Evolutionary conservation across 2,797 vertebrate species (phyloP), one percentile per base, ranked within the genome.

Genomic region (Stomatorhinus walkeri): DNA sequence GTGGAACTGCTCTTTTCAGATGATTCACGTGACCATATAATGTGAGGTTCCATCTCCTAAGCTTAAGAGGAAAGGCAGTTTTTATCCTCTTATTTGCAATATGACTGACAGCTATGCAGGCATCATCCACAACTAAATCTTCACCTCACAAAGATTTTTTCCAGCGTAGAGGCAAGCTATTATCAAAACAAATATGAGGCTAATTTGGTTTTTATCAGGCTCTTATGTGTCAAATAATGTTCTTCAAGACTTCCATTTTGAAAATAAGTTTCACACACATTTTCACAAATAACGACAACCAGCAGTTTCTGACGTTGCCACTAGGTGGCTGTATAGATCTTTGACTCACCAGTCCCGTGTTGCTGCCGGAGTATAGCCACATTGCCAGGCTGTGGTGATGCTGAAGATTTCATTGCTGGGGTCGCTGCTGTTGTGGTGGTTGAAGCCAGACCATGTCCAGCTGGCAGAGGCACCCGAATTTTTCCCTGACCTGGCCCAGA

Each of bases 311-410:
- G 40, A 59, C 87, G 68, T 1, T 8, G 54, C 89, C 92, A 91
- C 91, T 87, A 88, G 91, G 91, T 91, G 93, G 87, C 93, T 92
- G 93, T 94, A 92, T 92, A 89, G 90, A 24, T 90, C 93, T 92
- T 88, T 88, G 9, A 94, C 96, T 96, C 94, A 98, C 97, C 97
- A 28, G 96, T 95, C 89, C 95, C 94, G 2, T 96, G 95, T 90
- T 96, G 95, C 93, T 97, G 97, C 89, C 95, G 94, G 91, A 97
- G 96, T 90, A 97, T 94, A 91, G 94, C 94, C 6, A 94, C 94
- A 61, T 94, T 95, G 43, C 95, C 94, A 0, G 94, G 94, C 36
- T 94, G 95, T 2, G 95, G 94, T 0, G 97, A 95, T 12, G 96
- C 97, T 0, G 97, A 96, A 0, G 97, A 96, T 83, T 95, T 94